phyloP scores from a whole-genome alignment of 2,113 vertebrate species.

The Epinephelus lanceolatus region DNA sequence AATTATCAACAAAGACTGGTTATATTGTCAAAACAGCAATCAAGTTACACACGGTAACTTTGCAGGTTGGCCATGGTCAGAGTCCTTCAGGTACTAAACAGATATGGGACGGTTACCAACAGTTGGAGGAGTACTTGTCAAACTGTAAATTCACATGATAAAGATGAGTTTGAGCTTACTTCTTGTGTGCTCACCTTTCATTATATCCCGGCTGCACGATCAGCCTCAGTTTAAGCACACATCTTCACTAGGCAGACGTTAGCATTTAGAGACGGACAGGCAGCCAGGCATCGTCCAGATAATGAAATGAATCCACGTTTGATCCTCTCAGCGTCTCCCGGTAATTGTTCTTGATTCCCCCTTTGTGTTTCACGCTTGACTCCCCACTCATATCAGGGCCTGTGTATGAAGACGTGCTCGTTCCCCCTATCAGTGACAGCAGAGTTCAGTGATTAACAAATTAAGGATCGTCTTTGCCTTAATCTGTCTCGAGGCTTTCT shows the following conservation, averaged over 20 bases:
- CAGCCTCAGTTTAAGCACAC: neutral
- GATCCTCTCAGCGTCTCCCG: constrained; percentile 60
- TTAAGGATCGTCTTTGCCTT: constrained; percentile 77
- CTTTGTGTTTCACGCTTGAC: constrained; percentile 81
- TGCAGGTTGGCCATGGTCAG: neutral
- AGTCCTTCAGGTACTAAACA: no score
- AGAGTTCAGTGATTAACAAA: constrained; percentile 79
- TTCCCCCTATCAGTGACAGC: constrained; percentile 70
- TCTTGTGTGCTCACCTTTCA: neutral
- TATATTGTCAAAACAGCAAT: neutral
- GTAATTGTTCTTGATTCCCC: constrained; percentile 80
- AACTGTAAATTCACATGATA: neutral
- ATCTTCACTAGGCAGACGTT: constrained; percentile 57
- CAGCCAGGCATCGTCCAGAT: constrained; percentile 56
- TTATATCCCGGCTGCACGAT: neutral
- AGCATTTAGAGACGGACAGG: constrained; percentile 42
- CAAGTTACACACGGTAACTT: neutral
- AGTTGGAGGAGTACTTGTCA: neutral
- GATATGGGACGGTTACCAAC: neutral
- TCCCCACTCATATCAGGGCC: constrained; percentile 61
- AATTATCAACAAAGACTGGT: neutral
- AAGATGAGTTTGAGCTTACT: neutral
- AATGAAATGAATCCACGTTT: constrained; percentile 74
- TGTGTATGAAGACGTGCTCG: constrained; percentile 62
- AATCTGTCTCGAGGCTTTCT: constrained; percentile 79